phyloP scores from a whole-genome alignment of 2,797 vertebrate genomes.

The Pseudochirops corinnae region DNA sequence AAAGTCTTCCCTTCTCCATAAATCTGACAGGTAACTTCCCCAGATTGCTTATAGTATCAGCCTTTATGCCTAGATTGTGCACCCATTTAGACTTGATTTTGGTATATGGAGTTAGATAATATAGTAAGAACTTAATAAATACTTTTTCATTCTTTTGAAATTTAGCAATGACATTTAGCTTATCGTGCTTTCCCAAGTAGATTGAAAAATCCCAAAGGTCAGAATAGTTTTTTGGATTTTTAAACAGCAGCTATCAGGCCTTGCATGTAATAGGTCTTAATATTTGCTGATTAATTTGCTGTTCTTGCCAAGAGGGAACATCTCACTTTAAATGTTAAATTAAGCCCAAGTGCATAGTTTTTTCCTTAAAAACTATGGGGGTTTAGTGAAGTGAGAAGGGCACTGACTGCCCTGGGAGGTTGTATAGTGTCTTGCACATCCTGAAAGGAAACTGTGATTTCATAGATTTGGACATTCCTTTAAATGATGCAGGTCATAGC shows the following conservation, averaged over 20 bases:
- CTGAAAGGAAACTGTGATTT: not conserved
- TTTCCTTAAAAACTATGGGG: not conserved
- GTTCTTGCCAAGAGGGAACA: accelerated
- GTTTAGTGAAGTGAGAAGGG: too few relatives aligned
- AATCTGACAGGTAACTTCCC: too few relatives aligned
- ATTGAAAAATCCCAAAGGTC: accelerated
- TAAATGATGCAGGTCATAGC: not conserved
- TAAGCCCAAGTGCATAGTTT: accelerated
- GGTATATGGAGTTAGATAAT: not conserved
- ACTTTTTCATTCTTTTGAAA: not conserved
- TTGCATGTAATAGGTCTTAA: not conserved
- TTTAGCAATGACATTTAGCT: accelerated
- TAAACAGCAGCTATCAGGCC: accelerated
- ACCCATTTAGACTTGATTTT: not conserved
- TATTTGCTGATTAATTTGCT: not conserved
- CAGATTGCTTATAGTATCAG: too few relatives aligned
- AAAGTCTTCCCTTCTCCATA: too few relatives aligned
- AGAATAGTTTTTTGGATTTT: not conserved
- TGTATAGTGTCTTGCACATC: not conserved
- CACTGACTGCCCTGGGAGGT: not conserved
- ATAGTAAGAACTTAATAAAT: not conserved
- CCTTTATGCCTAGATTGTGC: too few relatives aligned
- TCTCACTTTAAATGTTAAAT: not conserved
- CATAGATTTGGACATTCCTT: not conserved
- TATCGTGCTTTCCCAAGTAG: not conserved